phyloP scores from a whole-genome alignment of 92 coral and sea anemone genomes.

The Umimayanthus kanabou region DNA sequence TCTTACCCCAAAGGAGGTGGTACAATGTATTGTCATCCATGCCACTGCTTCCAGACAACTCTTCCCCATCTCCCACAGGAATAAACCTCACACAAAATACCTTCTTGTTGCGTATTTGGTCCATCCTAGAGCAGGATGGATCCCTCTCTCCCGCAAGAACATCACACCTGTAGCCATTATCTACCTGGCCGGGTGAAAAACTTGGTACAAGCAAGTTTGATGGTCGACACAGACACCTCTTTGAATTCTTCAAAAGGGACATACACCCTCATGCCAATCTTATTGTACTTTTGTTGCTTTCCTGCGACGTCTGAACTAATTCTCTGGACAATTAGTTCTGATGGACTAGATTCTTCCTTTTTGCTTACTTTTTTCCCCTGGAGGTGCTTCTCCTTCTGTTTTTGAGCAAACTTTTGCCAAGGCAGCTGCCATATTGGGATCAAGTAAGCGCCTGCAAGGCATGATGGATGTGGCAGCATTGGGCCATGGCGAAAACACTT shows the following conservation, averaged over 20 bases:
- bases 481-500: constrained; percentile 19
- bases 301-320: constrained; percentile 4
- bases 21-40: not conserved
- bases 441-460: constrained; percentile 3
- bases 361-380: not conserved
- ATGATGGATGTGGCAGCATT: constrained; percentile 22
- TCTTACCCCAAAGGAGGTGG: constrained; percentile 23
- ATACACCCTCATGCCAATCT: constrained; percentile 3
- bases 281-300: constrained; percentile 23
- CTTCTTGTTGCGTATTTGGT: too few species aligned
- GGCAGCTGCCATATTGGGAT: not conserved
- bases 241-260: constrained; percentile 6
- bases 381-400: too few species aligned
- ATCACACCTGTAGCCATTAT: constrained; percentile 9
- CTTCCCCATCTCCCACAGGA: not conserved
- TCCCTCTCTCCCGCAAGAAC: constrained; percentile 20
- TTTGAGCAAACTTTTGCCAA: constrained; percentile 25
- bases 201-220: constrained; percentile 17
- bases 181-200: constrained; percentile 1
- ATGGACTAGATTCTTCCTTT: constrained; percentile 20
- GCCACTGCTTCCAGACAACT: constrained; percentile 13
- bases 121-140: constrained; percentile 29
- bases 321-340: constrained; percentile 17
- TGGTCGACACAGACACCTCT: not conserved
- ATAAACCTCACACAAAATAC: constrained; percentile 22